phyloP scores from a whole-genome alignment of 2,888 invertebrate species.

The Cosmia trapezina region DNA sequence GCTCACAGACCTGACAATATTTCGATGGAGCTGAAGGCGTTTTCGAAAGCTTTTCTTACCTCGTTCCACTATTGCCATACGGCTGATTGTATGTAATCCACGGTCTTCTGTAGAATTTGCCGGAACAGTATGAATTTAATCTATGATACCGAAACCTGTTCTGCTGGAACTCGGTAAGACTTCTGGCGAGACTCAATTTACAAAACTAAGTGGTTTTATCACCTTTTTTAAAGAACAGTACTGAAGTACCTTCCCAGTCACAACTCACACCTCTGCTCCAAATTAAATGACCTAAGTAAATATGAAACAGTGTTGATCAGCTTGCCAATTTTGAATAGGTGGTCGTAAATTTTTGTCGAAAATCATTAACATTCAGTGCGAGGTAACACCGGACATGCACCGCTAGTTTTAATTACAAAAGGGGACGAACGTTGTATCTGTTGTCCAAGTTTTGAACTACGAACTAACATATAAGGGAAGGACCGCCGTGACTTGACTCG shows the following conservation, averaged over 20 bases:
- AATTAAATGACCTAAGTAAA: not conserved
- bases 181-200: not conserved
- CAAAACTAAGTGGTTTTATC: not conserved
- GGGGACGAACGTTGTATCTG: conserved; percentile 21
- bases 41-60: not conserved
- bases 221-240: not conserved
- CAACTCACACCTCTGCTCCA: not conserved
- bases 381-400: conserved; percentile 58
- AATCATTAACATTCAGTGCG: conserved; percentile 41
- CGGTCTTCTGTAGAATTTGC: not conserved
- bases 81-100: not conserved
- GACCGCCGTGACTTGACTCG: conserved; percentile 50
- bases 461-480: conserved; percentile 44
- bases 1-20: not conserved
- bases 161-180: not conserved
- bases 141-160: not conserved
- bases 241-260: no score
- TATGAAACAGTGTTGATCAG: not conserved
- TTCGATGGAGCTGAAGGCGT: not conserved
- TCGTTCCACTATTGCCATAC: not conserved
- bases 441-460: conserved; percentile 43
- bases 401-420: conserved; percentile 56
- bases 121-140: not conserved
- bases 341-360: not conserved
- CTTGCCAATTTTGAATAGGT: not conserved